A percentile compares a stretch with the other conserved stretches of the same genome.
These are phyloP conservation scores for Gallirallus australis DNA, from an alignment of 2,797 vertebrate genomes.

Conservation along the genomic window DNA sequence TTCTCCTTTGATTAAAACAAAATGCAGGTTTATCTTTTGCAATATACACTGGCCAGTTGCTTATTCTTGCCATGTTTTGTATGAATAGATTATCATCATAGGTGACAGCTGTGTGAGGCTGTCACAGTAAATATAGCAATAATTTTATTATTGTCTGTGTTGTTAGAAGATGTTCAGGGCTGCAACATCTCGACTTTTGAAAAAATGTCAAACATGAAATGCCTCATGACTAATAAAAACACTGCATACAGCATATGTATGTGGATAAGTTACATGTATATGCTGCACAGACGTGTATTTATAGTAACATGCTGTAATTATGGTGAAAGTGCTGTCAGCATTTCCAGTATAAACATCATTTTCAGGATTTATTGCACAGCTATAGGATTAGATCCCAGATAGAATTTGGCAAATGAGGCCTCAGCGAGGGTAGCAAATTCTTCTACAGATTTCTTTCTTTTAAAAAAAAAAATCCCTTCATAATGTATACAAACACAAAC, in stretches of 20 bases:
- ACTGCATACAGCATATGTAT: neutral
- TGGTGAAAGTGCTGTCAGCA: neutral
- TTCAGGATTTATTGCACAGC: conserved; percentile 32
- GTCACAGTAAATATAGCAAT: conserved; percentile 4
- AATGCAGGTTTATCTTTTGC: neutral
- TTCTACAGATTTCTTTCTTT: neutral
- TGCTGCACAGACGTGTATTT: neutral
- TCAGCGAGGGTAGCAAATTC: conserved; percentile 12
- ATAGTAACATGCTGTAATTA: conserved; percentile 32
- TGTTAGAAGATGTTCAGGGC: neutral
- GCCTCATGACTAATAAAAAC: neutral
- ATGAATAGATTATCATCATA: neutral
- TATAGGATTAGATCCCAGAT: conserved; percentile 16
- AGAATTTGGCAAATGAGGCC: neutral
- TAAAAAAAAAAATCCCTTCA: neutral
- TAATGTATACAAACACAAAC: conserved; percentile 7
- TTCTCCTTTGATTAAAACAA: neutral
- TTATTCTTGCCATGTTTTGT: neutral
- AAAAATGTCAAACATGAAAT: neutral
- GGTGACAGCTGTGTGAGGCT: neutral
- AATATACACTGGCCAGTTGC: neutral
- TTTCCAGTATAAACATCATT: conserved; percentile 36
- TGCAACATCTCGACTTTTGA: neutral
- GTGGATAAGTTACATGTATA: neutral
- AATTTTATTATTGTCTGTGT: neutral